These are phyloP conservation scores for Poeciliopsis retropinna DNA, from an alignment of 2,113 vertebrate species.

Conservation along the genomic window DNA sequence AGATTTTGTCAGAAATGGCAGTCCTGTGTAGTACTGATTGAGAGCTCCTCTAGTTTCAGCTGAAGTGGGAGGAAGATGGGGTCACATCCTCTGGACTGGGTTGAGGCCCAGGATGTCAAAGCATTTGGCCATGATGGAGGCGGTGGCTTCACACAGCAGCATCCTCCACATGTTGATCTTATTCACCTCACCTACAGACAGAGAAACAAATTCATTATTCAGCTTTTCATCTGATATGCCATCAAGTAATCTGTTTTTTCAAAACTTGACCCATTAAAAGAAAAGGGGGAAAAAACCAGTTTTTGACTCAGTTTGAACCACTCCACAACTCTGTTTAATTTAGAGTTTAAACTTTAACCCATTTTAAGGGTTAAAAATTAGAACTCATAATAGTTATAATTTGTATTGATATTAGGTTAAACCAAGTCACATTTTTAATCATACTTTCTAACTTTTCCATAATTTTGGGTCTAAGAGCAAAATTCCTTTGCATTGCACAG, in stretches of 20 bases:
- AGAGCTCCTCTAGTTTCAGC: background rate
- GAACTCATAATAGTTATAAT: too few relatives aligned
- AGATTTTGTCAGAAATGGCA: background rate
- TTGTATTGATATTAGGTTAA: too few relatives aligned
- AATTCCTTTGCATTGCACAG: too few relatives aligned
- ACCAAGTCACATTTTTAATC: too few relatives aligned
- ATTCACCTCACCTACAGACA: slow-evolving; percentile 85
- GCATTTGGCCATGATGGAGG: slow-evolving; percentile 91
- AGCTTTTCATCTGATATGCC: background rate
- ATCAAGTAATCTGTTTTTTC: background rate
- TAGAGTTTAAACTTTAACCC: too few relatives aligned
- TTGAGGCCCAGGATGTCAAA: slow-evolving; percentile 94
- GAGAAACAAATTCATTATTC: background rate
- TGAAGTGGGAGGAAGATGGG: background rate
- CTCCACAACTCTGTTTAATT: too few relatives aligned
- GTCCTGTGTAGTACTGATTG: slow-evolving; percentile 7
- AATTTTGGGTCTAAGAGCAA: too few relatives aligned
- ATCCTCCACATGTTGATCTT: slow-evolving; percentile 97
- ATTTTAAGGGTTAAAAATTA: too few relatives aligned
- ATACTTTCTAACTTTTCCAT: too few relatives aligned
- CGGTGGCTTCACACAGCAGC: slow-evolving; percentile 92
- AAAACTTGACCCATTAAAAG: too few relatives aligned
- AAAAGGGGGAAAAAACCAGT: background rate
- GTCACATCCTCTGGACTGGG: slow-evolving; percentile 93
- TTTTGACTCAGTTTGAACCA: too few relatives aligned